A percentile compares a stretch with the other conserved stretches of the same genome.
phyloP scores from a whole-genome alignment of 2,113 vertebrate genomes.

The Rhinolophus ferrumequinum region DNA sequence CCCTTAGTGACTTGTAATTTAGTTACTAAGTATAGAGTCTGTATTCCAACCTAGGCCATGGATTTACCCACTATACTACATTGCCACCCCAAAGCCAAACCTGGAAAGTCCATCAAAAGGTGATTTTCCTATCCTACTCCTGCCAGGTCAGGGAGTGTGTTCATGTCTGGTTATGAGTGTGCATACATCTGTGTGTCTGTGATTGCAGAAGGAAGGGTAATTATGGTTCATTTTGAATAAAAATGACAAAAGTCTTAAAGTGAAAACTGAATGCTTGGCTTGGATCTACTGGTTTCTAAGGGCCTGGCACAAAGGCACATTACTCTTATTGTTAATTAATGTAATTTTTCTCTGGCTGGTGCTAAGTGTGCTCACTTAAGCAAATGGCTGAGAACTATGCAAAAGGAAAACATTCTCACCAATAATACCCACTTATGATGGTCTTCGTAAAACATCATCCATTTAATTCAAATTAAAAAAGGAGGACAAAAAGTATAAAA shows the following conservation, averaged over 20 bases:
- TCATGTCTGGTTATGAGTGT: not conserved
- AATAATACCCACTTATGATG: not conserved
- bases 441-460: not conserved
- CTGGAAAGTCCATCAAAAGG: not conserved
- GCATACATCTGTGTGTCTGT: not conserved
- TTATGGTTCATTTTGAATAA: not conserved
- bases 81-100: not conserved
- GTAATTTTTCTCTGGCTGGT: not conserved
- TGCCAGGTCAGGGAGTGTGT: not conserved
- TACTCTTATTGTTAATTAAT: not conserved
- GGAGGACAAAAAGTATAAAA: not conserved
- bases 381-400: not conserved
- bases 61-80: not conserved
- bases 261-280: not conserved
- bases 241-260: not conserved
- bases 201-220: not conserved
- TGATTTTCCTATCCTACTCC: not conserved
- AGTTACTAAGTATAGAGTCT: not conserved
- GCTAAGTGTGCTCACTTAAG: not conserved
- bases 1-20: not conserved
- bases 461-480: constrained; percentile 19
- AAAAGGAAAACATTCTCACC: not conserved
- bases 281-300: not conserved
- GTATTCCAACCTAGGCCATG: not conserved
- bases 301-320: not conserved